A percentile compares a stretch with the other conserved stretches of the same genome.
These are phyloP conservation scores for Dissostichus mawsoni DNA, from an alignment of 2,113 vertebrate species.

Conservation along the genomic window DNA sequence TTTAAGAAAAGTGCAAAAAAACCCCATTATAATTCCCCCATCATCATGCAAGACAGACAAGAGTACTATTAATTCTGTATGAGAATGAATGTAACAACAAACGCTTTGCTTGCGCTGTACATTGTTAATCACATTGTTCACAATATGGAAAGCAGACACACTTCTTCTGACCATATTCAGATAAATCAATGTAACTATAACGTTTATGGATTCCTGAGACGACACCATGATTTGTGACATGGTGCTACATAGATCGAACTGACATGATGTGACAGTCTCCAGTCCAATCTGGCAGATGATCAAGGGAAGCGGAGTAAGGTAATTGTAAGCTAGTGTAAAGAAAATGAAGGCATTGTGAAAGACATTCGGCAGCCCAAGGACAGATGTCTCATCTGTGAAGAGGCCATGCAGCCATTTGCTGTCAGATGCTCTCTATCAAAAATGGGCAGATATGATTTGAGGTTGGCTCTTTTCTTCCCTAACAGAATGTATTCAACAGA, in stretches of 20 bases:
- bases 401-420: constrained; percentile 60
- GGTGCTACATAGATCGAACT: not conserved
- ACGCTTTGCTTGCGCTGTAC: not conserved
- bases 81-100: not conserved
- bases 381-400: constrained; percentile 67
- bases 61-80: not conserved
- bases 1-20: not conserved
- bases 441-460: constrained; percentile 58
- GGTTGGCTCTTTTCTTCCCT: constrained; percentile 63
- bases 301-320: constrained; percentile 21
- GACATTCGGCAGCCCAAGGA: constrained; percentile 47
- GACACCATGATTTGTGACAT: not conserved
- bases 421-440: constrained; percentile 72
- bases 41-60: not conserved
- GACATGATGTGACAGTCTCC: not conserved
- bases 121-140: not conserved
- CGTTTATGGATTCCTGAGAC: not conserved
- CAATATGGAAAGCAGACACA: not conserved
- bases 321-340: constrained; percentile 17
- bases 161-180: not conserved
- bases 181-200: not conserved
- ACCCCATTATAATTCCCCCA: not conserved
- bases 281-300: constrained; percentile 28
- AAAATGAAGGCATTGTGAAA: constrained; percentile 48
- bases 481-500: constrained; percentile 75